These are phyloP conservation scores for Sclerurus mexicanus DNA, from an alignment of 2,113 vertebrate species.

Conservation along the genomic window DNA sequence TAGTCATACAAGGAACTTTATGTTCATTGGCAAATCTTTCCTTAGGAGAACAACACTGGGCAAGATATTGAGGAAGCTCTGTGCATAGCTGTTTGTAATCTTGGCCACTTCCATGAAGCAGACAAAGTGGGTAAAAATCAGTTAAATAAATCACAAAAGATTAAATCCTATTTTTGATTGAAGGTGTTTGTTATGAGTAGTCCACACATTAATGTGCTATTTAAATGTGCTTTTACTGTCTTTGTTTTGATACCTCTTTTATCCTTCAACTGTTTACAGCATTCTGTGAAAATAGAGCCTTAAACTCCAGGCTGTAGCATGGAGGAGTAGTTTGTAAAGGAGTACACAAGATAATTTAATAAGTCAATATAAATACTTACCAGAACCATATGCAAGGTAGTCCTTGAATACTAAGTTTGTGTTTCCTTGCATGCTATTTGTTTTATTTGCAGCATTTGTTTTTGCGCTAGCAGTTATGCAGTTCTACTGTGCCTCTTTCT, in stretches of 20 bases:
- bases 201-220: not conserved
- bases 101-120: constrained; percentile 48
- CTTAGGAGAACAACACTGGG: constrained; percentile 46
- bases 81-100: constrained; percentile 53
- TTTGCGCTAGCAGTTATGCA: not conserved
- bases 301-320: not conserved
- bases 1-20: not conserved
- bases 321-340: not conserved
- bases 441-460: not conserved
- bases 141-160: not conserved
- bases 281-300: not conserved
- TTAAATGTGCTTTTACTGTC: not conserved
- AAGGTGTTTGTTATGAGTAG: not conserved
- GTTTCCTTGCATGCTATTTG: no score
- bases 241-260: not conserved
- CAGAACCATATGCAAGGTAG: not conserved
- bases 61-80: constrained; percentile 72
- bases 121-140: constrained; percentile 60
- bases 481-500: not conserved
- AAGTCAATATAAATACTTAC: not conserved
- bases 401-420: not conserved
- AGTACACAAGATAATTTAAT: accelerated
- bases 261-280: not conserved
- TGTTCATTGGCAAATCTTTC: not conserved
- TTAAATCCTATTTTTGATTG: not conserved